Conservation (phyloP, 1,140 invertebrate species). For the Doryteuthis pealeii region DNA sequence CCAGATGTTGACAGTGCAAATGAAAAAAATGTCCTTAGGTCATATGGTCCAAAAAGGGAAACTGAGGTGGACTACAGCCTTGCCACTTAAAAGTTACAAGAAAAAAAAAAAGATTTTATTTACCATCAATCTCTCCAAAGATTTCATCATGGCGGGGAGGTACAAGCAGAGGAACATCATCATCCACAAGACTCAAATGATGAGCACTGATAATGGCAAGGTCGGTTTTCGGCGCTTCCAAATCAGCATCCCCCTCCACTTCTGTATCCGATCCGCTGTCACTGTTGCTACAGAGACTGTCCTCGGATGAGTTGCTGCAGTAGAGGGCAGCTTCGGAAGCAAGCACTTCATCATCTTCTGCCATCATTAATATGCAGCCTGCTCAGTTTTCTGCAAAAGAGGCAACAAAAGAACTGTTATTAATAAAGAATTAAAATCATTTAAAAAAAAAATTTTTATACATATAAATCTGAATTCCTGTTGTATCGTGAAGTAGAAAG, state of each 20-base stretch:
- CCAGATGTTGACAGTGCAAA: too few relatives aligned
- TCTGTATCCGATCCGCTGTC: constrained; percentile 31
- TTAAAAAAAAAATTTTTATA: constrained; percentile 8
- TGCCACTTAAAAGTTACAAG: too few relatives aligned
- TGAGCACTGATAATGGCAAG: constrained; percentile 21
- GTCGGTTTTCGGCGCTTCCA: constrained; percentile 22
- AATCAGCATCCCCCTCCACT: constrained; percentile 32
- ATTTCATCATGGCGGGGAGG: constrained; percentile 15
- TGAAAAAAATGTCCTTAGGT: too few relatives aligned
- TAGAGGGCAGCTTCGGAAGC: not conserved
- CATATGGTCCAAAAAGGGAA: too few relatives aligned
- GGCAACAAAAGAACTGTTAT: not conserved
- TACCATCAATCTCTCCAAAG: constrained; percentile 30
- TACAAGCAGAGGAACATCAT: constrained; percentile 34
- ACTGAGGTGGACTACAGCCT: too few relatives aligned
- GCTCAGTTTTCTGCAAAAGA: not conserved
- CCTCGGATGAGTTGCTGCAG: not conserved
- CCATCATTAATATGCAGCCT: not conserved
- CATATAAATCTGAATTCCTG: too few relatives aligned
- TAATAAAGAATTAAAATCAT: not conserved
- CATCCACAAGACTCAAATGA: constrained; percentile 44
- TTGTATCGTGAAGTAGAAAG: too few relatives aligned
- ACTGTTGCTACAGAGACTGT: constrained; percentile 15
- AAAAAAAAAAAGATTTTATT: constrained; percentile 1
- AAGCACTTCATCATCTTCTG: not conserved